These are phyloP conservation scores for Leptosomus discolor DNA, from an alignment of 2,113 vertebrate species.

Conservation along the genomic window DNA sequence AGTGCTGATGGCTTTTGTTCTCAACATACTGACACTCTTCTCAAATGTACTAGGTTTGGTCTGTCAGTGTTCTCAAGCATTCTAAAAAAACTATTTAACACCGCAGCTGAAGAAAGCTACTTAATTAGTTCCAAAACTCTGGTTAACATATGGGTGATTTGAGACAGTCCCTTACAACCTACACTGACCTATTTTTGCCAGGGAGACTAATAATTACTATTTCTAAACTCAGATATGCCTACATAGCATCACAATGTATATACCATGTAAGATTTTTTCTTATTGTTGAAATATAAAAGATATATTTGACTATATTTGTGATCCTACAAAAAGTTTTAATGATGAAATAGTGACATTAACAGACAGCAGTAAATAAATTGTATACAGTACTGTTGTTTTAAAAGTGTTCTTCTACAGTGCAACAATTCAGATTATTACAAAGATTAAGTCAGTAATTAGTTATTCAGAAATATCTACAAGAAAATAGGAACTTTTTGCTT, in stretches of 20 bases:
- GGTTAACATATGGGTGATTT: neutral
- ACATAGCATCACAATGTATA: neutral
- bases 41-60: neutral
- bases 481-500: slow-evolving; percentile 34
- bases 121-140: slow-evolving; percentile 12
- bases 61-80: neutral
- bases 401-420: slow-evolving; percentile 27
- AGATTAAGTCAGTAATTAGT: slow-evolving; percentile 25
- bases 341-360: slow-evolving; percentile 9
- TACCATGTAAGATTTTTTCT: neutral
- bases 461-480: slow-evolving; percentile 52
- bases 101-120: neutral
- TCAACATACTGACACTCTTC: neutral
- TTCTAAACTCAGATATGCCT: slow-evolving; percentile 28
- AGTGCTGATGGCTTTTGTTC: neutral
- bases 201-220: neutral
- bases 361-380: slow-evolving; percentile 39
- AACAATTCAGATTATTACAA: slow-evolving; percentile 32
- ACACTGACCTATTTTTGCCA: neutral
- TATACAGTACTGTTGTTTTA: slow-evolving; percentile 5
- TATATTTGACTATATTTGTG: neutral
- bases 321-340: slow-evolving; percentile 31
- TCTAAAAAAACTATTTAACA: neutral
- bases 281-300: slow-evolving; percentile 32
- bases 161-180: neutral